phyloP scores from a whole-genome alignment of 2,888 invertebrate genomes.

The Frankliniella fusca region DNA sequence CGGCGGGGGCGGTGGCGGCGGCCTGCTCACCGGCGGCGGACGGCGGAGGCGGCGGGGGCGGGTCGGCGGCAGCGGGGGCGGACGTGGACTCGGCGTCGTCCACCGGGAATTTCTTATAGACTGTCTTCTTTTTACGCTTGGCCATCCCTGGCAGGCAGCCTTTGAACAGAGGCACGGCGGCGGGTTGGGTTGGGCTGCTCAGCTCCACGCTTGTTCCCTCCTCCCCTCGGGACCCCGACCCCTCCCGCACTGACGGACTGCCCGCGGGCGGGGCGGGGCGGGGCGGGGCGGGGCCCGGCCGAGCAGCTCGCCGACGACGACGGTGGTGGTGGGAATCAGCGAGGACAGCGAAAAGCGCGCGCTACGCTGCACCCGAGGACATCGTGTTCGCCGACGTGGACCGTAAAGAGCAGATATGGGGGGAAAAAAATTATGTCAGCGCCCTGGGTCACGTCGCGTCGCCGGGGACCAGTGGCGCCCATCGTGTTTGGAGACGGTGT shows the following conservation, averaged over 20 bases:
- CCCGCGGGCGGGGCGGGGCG: not conserved
- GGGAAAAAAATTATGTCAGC: too few relatives aligned
- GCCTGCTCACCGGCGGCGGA: not conserved
- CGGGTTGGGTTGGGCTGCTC: not conserved
- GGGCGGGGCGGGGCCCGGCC: too few relatives aligned
- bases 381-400: too few relatives aligned
- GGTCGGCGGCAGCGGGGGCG: not conserved
- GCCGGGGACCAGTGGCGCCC: too few relatives aligned
- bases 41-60: not conserved
- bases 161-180: not conserved
- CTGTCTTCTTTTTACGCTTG: slow-evolving; percentile 15
- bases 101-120: not conserved
- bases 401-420: too few relatives aligned
- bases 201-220: not conserved
- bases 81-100: not conserved
- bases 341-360: too few relatives aligned
- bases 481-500: too few relatives aligned
- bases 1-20: not conserved
- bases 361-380: too few relatives aligned
- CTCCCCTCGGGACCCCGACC: not conserved
- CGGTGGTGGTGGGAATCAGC: too few relatives aligned
- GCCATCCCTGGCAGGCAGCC: slow-evolving; percentile 1
- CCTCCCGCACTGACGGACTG: not conserved
- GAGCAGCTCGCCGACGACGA: too few relatives aligned
- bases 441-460: too few relatives aligned